These are phyloP conservation scores for Chloroceryle aenea DNA, from an alignment of 2,113 vertebrate genomes.

Conservation along the genomic window DNA sequence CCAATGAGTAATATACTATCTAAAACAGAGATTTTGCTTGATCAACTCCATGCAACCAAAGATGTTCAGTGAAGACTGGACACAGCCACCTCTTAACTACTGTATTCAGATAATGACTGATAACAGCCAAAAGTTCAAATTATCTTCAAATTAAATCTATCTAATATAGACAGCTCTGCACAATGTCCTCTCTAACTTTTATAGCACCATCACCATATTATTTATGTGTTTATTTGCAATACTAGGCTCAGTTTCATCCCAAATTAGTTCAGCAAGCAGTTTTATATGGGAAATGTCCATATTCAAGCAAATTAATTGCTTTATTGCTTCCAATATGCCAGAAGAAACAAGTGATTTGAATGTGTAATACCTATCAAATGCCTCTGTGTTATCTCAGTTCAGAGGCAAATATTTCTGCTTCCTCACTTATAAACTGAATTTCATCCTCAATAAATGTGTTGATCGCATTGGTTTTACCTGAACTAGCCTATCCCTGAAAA, in stretches of 20 bases:
- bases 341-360: neutral
- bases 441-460: neutral
- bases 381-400: neutral
- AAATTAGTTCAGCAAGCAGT: neutral
- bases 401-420: neutral
- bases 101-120: neutral
- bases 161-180: neutral
- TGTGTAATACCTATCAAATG: neutral
- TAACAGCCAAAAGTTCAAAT: neutral
- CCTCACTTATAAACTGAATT: neutral
- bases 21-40: neutral
- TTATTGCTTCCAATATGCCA: neutral
- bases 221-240: neutral
- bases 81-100: neutral
- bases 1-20: neutral
- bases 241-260: neutral
- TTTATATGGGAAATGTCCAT: neutral
- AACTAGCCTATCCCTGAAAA: accelerated
- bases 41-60: neutral
- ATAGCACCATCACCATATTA: neutral
- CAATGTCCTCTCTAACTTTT: neutral
- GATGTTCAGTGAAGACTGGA: neutral
- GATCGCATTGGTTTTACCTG: neutral
- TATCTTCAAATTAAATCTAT: neutral
- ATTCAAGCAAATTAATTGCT: neutral